Base-by-base conservation (phyloP, 1,140 invertebrate genomes). In the Papilio helenus region DNA sequence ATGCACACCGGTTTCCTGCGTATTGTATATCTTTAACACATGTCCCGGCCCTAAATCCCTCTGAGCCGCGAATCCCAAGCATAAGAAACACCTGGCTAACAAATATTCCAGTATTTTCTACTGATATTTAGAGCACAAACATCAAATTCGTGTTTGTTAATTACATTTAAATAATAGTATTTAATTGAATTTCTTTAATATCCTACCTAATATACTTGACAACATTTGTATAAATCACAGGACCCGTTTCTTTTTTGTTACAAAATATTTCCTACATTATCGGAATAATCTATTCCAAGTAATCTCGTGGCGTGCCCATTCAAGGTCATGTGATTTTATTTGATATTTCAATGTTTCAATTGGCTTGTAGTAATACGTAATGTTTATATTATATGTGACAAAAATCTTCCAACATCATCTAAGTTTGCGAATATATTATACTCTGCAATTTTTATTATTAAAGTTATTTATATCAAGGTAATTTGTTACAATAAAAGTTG, bases 221-320 rank as follows among this genome's bases (percentile, higher is more conserved):
- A 55, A 55, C 18, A 20, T 55, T 55, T 55, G 18, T 55, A 55
- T 51, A 18, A n/a, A 51, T 55, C 7, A 9, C 5, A 55, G 20
- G 20, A 39, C 34, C 58, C 58, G 26, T 26, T 26, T 76, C n/a
- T n/a, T 76, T 76, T 34, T 58, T 39, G 9, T 39, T 34, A 14
- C 8, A 26, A 18, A 46, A 20, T 77, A 8, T 77, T 29, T 77
- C 74, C 74, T 77, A 77, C 55, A 44, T 77, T 58, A 77, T 77
- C 74, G 29, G 74, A 77, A 77, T 77, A 77, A 39, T 76, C 74
- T 76, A 76, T 61, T 58, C 51, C 5, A 39, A 42, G 74, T 76
- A 58, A 58, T 77, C 74, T 77, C 34, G 51, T 42, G 51, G 9
- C 51, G 55, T 34, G 34, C n/a, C 55, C 29, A 77, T 58, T 23